phyloP scores from a whole-genome alignment of 30 jellyfish, hydroid and myxozoan genomes.

The Phacellophora camtschatica region DNA sequence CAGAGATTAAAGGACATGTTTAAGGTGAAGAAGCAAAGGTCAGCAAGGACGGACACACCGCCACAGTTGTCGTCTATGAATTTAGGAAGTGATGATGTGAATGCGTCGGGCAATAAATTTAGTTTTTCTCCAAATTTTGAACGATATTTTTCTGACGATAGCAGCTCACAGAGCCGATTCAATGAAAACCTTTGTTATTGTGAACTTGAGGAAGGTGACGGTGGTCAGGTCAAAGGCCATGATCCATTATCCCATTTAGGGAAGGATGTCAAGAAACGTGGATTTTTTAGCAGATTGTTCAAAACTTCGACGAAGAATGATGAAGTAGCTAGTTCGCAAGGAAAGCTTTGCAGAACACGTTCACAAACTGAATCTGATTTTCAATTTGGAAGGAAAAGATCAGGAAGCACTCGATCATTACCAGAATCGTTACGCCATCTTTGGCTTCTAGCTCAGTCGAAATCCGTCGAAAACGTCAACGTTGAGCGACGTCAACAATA shows the following conservation, averaged over 20 bases:
- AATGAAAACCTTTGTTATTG: conserved; percentile 21
- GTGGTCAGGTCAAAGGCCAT: not conserved
- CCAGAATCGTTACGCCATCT: conserved; percentile 59
- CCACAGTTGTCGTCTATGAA: not conserved
- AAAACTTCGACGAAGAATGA: not conserved
- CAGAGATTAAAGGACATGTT: conserved; percentile 32
- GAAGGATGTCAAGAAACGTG: conserved; percentile 34
- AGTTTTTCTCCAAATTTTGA: conserved; percentile 25
- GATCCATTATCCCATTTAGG: conserved; percentile 61
- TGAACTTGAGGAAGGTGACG: conserved; percentile 18
- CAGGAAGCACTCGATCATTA: conserved; percentile 67
- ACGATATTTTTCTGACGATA: conserved; percentile 14
- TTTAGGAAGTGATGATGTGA: too few species aligned
- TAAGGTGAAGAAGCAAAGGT: not conserved
- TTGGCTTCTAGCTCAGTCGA: conserved; percentile 24
- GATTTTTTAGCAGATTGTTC: conserved; percentile 32
- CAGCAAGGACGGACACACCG: not conserved
- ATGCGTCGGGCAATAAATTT: not conserved
- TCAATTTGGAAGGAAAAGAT: conserved; percentile 39
- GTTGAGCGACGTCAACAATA: not conserved
- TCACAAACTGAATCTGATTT: conserved; percentile 24
- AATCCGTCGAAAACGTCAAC: conserved; percentile 28
- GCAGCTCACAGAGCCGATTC: conserved; percentile 3
- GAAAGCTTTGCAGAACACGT: not conserved
- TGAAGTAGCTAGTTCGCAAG: not conserved